A percentile compares a stretch with the other conserved stretches of the same genome.
phyloP scores from a whole-genome alignment of 2,888 invertebrate genomes.

The Suillia variegata region DNA sequence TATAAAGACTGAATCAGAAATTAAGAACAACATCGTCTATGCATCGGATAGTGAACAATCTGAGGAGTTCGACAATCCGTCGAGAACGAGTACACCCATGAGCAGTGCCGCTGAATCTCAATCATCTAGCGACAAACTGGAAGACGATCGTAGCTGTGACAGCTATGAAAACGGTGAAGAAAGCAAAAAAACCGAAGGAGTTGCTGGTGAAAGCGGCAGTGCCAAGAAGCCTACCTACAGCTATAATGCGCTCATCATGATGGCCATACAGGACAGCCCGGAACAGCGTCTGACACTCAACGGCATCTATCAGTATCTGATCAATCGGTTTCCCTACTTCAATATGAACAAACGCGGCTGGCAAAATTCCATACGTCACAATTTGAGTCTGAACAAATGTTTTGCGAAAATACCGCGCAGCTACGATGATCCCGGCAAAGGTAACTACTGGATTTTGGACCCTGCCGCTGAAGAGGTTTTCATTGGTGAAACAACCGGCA shows the following conservation, averaged over 20 bases:
- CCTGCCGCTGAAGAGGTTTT: slow-evolving; percentile 98
- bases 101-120: slow-evolving; percentile 54
- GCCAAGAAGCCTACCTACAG: slow-evolving; percentile 95
- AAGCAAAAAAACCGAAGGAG: slow-evolving; percentile 31
- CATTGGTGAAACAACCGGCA: slow-evolving; percentile 97
- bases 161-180: slow-evolving; percentile 7
- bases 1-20: slow-evolving; percentile 28
- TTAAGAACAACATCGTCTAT: slow-evolving; percentile 28
- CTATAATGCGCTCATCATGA: slow-evolving; percentile 99
- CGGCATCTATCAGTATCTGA: slow-evolving; percentile 98
- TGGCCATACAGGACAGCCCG: slow-evolving; percentile 96
- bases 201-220: slow-evolving; percentile 43
- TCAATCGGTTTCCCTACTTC: slow-evolving; percentile 97
- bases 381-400: slow-evolving; percentile 96
- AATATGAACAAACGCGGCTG: slow-evolving; percentile 97
- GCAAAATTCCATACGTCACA: slow-evolving; percentile 99
- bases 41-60: slow-evolving; percentile 50
- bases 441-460: slow-evolving; percentile 99
- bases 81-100: slow-evolving; percentile 58
- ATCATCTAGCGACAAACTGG: slow-evolving; percentile 41
- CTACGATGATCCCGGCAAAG: slow-evolving; percentile 99
- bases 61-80: slow-evolving; percentile 54
- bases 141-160: slow-evolving; percentile 33
- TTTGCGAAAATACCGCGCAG: slow-evolving; percentile 96
- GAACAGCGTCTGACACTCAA: slow-evolving; percentile 92